Base-by-base conservation (phyloP, 2,113 vertebrate species). In the Cyanistes caeruleus region DNA sequence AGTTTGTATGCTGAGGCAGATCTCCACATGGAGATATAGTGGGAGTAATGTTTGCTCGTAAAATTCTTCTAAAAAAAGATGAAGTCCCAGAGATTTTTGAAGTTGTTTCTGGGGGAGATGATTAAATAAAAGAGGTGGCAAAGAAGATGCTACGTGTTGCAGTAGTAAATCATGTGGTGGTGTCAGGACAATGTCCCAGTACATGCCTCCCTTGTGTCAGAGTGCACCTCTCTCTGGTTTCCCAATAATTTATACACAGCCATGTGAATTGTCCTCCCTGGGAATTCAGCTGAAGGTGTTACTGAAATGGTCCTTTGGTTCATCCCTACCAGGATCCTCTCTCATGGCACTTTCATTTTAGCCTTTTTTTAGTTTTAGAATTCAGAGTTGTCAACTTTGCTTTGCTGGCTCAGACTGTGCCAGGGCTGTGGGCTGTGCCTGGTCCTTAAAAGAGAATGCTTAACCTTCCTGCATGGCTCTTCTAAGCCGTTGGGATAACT, bases 131-230 rank as follows among this genome's bases (percentile, higher is more conserved):
- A 64, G 48, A 20, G 23, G 39, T 62, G n/a, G 49, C 8, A 9
- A 79, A 85, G 55, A 65, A 53, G 82, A 73, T 0, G 0, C 19
- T 19, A 53, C 3, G 0, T 8, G 39, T 58, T 91, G 60, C 20
- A 35, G 55, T 23, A 49, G 43, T 49, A 41, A 60, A 20, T 85
- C 72, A 68, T 39, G 74, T 53, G 72, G 39, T 60, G n/a, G 5
- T 49, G 41, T 85, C 58, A 60, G 41, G 65, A 64, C 35, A 8
- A 11, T 65, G 37, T 70, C 51, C 62, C 46, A 65, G 27, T 72
- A 51, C 16, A 33, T 58, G 78, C 31, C 7, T 95, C 9, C 70
- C 58, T 73, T 93, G 70, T 80, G 78, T 95, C 13, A 63, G 30
- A 43, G 30, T 19, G 13, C 48, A 68, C 22, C 19, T 28, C 41